Percentiles rank a stretch among this genome's conserved stretches.
Conservation (phyloP, 2,797 vertebrate genomes). For the Stomatorhinus walkeri region DNA sequence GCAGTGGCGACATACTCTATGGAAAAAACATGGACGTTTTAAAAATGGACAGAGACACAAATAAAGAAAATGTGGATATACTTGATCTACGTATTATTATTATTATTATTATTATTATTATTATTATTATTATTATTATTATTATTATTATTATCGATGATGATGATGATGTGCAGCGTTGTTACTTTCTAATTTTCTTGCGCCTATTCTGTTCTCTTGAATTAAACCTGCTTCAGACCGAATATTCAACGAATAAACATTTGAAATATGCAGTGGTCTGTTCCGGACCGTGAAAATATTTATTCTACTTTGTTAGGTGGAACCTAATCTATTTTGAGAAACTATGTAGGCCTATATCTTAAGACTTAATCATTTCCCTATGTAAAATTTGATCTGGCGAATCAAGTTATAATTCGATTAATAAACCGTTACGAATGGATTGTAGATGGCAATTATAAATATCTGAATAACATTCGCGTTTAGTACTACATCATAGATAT, state of each 20-base stretch:
- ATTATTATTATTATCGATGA: not conserved
- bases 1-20: conserved; percentile 76
- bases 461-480: not conserved
- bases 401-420: not conserved
- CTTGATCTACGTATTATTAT: not conserved
- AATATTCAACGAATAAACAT: not conserved
- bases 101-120: not conserved
- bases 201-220: not conserved
- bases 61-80: not conserved
- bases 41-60: conserved; percentile 28
- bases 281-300: not conserved
- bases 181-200: not conserved
- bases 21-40: conserved; percentile 75
- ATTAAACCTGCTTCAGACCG: not conserved
- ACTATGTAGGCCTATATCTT: not conserved
- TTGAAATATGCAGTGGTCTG: not conserved
- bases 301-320: not conserved
- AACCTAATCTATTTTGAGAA: not conserved
- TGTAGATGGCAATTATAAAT: not conserved
- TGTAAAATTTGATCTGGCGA: not conserved
- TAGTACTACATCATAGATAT: not conserved
- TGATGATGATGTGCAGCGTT: not conserved
- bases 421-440: not conserved
- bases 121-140: not conserved
- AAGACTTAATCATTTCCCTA: not conserved